phyloP scores from a whole-genome alignment of 2,113 vertebrate genomes.

The Thryonomys swinderianus region DNA sequence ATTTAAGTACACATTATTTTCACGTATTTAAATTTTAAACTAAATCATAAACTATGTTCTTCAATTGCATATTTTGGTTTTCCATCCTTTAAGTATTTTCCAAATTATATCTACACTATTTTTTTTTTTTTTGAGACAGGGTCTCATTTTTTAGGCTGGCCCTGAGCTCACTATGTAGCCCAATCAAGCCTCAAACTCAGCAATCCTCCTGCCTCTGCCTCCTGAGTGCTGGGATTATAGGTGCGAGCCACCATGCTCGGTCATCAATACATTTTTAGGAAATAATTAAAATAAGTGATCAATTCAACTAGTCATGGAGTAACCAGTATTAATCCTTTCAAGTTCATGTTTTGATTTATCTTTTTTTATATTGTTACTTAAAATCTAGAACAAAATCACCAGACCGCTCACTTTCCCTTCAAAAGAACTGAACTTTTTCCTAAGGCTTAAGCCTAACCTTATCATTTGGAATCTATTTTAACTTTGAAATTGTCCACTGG shows the following conservation, averaged over 20 bases:
- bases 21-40: no score
- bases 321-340: not conserved
- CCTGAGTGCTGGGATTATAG: no score
- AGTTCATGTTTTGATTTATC: not conserved
- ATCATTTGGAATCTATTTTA: not conserved
- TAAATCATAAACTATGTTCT: not conserved
- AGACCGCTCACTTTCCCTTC: not conserved
- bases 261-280: no score
- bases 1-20: no score
- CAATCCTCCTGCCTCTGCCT: no score
- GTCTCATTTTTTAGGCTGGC: no score
- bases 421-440: not conserved
- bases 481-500: not conserved
- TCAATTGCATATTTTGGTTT: not conserved
- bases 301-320: not conserved
- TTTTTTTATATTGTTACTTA: not conserved
- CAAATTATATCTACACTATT: not conserved
- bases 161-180: no score
- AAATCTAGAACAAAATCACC: not conserved
- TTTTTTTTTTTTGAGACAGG: no score
- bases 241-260: no score
- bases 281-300: not conserved
- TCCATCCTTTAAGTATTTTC: not conserved
- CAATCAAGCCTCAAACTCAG: no score
- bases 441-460: not conserved